Conservation (phyloP, 2,113 vertebrate genomes). For the Haplotaxodon microlepis region DNA sequence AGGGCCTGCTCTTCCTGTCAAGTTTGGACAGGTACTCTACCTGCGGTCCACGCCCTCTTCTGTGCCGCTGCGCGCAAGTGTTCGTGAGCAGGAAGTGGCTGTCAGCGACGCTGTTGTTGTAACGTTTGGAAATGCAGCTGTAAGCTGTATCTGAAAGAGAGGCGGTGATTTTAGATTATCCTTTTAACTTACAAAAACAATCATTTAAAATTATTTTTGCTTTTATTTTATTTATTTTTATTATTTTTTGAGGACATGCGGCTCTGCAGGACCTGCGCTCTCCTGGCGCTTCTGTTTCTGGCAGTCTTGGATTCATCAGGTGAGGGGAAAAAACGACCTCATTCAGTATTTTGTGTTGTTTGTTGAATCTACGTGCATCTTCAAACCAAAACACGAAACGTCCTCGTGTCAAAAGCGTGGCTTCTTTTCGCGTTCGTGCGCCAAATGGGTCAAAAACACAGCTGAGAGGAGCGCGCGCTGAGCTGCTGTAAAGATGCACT, state of each 20-base stretch:
- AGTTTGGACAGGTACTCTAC: constrained; percentile 59
- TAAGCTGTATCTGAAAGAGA: neutral
- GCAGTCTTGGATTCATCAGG: constrained; percentile 37
- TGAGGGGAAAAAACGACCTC: neutral
- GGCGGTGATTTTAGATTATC: neutral
- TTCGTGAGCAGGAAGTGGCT: constrained; percentile 60
- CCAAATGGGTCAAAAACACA: neutral
- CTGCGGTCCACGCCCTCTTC: constrained; percentile 56
- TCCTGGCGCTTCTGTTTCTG: constrained; percentile 22
- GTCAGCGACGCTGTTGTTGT: neutral
- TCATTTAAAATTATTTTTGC: neutral
- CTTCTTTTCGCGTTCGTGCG: neutral
- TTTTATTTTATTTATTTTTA: neutral
- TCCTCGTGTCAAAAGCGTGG: neutral
- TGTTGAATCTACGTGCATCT: neutral
- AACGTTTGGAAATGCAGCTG: constrained; percentile 6
- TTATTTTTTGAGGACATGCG: neutral
- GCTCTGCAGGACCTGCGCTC: neutral
- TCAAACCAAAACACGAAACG: neutral
- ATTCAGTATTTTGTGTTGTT: neutral
- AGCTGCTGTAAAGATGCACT: neutral
- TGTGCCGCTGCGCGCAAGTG: constrained; percentile 16
- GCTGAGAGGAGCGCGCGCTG: neutral
- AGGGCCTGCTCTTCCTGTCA: constrained; percentile 17
- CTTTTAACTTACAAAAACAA: neutral